Base-by-base conservation (phyloP, 2,888 invertebrate species). In the Nymphalis polychloros region DNA sequence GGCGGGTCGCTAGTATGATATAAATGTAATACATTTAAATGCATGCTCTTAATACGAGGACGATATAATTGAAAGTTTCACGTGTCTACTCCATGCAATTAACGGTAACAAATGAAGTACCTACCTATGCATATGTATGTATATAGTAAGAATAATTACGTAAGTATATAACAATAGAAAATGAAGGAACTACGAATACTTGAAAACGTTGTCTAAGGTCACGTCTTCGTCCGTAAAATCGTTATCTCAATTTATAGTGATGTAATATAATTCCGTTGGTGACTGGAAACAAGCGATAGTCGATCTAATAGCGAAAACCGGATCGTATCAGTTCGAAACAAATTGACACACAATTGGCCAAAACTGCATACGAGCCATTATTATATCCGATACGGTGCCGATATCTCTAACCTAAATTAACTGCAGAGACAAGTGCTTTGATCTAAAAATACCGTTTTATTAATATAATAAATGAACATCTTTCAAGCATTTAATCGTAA, bases 321-420 rank as follows among this genome's bases (percentile, higher is more conserved):
- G 83, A 78, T 81, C 71, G 68, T 70, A 73, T 75, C 69, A 77
- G 79, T 80, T 81, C 74, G 49, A 59, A 74, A 77, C 77, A 72
- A 81, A 83, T 81, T 81, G 77, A 68, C 71, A 72, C 76, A 73
- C 79, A 79, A 82, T 81, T 82, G 77, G 75, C 76, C 78, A 69
- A 82, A 84, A 83, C 77, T 76, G 78, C 79, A 80, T 76, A 71
- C 77, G 61, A 71, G 60, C 71, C 49, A 75, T 79, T 77, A 76
- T 76, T 78, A 72, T 79, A 82, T 84, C 81, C 78, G 80, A 81
- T 80, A 84, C 69, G 59, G 67, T 75, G 79, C 78, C 71, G 81
- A 80, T 80, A 68, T 61, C 63, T 72, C 66, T 68, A 65, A 67
- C 67, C 57, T 10, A 8, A 57, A 61, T 61, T 47, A 48, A 63